Evolutionary conservation across 1,140 invertebrate genomes (phyloP), one percentile per base, ranked within the genome.

Genomic region (Diorhabda elongata): DNA sequence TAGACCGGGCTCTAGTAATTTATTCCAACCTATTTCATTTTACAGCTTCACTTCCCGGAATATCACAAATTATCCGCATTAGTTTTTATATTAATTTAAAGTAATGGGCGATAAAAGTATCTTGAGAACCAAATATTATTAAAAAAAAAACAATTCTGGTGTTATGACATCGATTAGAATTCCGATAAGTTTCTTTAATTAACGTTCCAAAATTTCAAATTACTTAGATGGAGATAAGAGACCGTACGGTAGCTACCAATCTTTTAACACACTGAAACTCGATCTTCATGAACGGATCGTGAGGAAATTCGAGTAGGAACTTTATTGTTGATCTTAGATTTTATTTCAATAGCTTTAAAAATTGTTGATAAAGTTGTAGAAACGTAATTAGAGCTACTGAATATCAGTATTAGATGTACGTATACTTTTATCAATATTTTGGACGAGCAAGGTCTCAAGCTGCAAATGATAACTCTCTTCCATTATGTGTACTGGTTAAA

Each of bases 171-270:
- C 67, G 71, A 72, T 72, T 72, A 66, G 68, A 69, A 66, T 58
- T 69, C 68, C 58, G 58, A 60, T 60, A 60, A 60, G 42, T 3
- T 60, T 60, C 4, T 4, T 45, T 76, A 76, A 76, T 76, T 76
- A 74, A 74, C 69, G 73, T 66, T 70, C 26, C 56, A 69, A 73
- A 71, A 74, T 73, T 76, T 73, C 73, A 74, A 76, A 73, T 72
- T 74, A 75, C 74, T 75, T 71, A 72, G 73, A 75, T 75, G 69
- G 63, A 74, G 74, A 75, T 75, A 75, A 75, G 61, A 60, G 64
- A 72, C 56, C 26, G 26, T 26, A 73, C 74, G 71, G 73, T 73
- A 73, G 73, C 71, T 69, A 70, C 71, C 64, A 66, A 56, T 66
- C 47, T 72, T 72, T 26, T 26, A 26, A 26, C 26, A 26, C 26